Conservation (phyloP, 1,140 invertebrate species). For the Penaeus indicus region DNA sequence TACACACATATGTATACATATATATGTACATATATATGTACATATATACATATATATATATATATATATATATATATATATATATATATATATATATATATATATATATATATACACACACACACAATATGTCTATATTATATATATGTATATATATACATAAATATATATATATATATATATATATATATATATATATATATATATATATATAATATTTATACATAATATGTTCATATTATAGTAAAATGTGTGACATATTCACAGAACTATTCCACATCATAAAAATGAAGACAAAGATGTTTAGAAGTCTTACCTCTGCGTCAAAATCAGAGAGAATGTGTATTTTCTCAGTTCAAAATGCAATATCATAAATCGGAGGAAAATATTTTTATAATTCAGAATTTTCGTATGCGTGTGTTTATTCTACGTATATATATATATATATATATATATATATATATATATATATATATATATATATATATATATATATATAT, state of each 20-base stretch:
- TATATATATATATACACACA: conserved; percentile 33
- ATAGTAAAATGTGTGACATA: neutral
- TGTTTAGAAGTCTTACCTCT: no score
- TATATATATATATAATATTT: conserved; percentile 43
- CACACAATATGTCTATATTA: conserved; percentile 17
- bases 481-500: neutral
- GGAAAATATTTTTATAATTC: neutral
- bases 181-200: conserved; percentile 44
- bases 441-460: conserved; percentile 30
- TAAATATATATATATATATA: conserved; percentile 41
- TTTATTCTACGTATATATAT: neutral
- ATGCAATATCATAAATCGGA: neutral
- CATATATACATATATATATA: conserved; percentile 41
- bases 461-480: conserved; percentile 26
- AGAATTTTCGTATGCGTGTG: neutral
- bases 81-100: conserved; percentile 36
- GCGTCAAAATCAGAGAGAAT: no score
- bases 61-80: conserved; percentile 46
- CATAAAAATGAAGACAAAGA: no score
- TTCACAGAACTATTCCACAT: no score
- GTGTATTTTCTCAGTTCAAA: neutral
- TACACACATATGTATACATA: conserved; percentile 30
- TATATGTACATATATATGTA: conserved; percentile 39
- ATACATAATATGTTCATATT: neutral
- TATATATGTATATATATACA: conserved; percentile 45